Conservation (phyloP, 1,140 invertebrate genomes). For the Apolygus lucorum region DNA sequence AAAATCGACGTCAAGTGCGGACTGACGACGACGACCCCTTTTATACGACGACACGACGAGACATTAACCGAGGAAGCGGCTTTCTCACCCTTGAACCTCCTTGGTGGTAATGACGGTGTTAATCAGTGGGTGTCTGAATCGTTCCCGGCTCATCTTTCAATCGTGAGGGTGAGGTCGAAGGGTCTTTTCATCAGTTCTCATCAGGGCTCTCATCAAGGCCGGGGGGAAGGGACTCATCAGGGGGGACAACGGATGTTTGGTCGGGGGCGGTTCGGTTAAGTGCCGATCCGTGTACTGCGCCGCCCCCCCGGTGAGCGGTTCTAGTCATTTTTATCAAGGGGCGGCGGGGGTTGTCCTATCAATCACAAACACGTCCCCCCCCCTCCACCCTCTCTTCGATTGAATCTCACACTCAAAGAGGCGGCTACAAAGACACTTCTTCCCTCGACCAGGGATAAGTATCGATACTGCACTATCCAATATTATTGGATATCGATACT, state of each 20-base stretch:
- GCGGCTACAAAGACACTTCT: no score
- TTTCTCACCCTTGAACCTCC: neutral
- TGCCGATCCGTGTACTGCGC: slow-evolving; percentile 10
- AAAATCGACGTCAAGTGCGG: no score
- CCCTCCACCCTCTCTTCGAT: slow-evolving; percentile 9
- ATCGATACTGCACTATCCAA: no score
- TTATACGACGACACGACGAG: no score
- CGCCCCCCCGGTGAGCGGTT: neutral
- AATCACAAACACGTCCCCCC: slow-evolving; percentile 14
- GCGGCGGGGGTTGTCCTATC: neutral
- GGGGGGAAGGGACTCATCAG: neutral
- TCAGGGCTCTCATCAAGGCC: neutral
- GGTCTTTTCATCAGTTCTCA: no score
- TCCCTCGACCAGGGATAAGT: no score
- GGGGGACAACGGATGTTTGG: neutral
- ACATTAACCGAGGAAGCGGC: no score
- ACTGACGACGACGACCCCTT: no score
- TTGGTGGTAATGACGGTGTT: neutral
- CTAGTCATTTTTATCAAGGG: slow-evolving; percentile 13
- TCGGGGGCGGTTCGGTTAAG: slow-evolving; percentile 6
- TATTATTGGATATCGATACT: no score
- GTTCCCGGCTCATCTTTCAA: neutral
- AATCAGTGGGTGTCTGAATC: neutral
- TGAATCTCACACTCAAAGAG: no score
- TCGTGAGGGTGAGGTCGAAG: no score